These are phyloP conservation scores for Gryllus longicercus DNA, from an alignment of 2,888 invertebrate genomes.

Conservation along the genomic window DNA sequence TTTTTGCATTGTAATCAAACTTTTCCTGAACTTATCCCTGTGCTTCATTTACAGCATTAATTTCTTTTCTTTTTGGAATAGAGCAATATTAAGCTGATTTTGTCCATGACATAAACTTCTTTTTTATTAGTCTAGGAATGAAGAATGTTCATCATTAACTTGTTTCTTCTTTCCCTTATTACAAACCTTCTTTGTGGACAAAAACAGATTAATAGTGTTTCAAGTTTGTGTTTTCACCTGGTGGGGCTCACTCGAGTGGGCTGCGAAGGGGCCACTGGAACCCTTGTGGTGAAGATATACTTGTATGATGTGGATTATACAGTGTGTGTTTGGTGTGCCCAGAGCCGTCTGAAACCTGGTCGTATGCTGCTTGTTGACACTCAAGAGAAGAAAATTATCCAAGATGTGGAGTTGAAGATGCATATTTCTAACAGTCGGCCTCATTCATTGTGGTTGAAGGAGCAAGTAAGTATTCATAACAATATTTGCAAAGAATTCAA, in stretches of 20 bases:
- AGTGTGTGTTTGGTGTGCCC: constrained; percentile 46
- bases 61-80: background rate
- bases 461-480: constrained; percentile 62
- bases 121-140: background rate
- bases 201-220: background rate
- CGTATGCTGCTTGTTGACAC: constrained; percentile 98
- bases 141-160: background rate
- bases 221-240: background rate
- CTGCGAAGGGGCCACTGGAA: background rate
- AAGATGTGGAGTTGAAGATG: constrained; percentile 89
- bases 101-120: background rate
- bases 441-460: constrained; percentile 84
- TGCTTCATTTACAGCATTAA: background rate
- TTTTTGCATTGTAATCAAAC: background rate
- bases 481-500: no score
- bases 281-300: background rate
- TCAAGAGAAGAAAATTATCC: constrained; percentile 79
- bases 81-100: constrained; percentile 1
- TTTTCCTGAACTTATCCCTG: background rate
- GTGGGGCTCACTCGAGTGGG: background rate
- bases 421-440: constrained; percentile 84
- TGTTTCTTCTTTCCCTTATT: no score
- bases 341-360: constrained; percentile 96
- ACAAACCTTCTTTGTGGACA: background rate
- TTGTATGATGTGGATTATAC: background rate